Evolutionary conservation across 2,797 vertebrate species (phyloP), one percentile per base, ranked within the genome.

Genomic region (Dendrocincla fuliginosa): DNA sequence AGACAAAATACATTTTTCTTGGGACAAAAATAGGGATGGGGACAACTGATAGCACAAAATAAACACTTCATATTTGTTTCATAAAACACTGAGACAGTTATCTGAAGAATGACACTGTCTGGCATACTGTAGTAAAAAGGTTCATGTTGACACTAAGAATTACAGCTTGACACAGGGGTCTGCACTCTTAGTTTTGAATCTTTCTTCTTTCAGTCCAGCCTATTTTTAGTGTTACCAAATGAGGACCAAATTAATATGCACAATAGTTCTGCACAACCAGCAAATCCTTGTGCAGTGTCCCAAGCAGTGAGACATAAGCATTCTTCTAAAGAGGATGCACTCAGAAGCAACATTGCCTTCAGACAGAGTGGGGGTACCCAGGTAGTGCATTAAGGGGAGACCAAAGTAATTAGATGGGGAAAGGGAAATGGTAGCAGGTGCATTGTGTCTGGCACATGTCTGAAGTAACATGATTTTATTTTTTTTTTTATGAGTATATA

Each of bases 191-290:
- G 22, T 39, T 86, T 39, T 67, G 32, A 78, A 24, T 84, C 47
- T 76, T 64, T 53, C 32, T 84, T 69, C 27, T 67, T 81, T 84
- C 86, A 65, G 60, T 78, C 33, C 41, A 53, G n/a, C 11, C 37
- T 73, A 6, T 80, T 95, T 87, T 80, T 59, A 49, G 28, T 88
- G 33, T 73, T 84, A 81, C 18, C 50, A 75, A 78, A 91, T 70
- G 76, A 88, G n/a, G 81, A 75, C 22, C 50, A 93, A 75, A 67
- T 76, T 41, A 63, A 39, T 56, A 35, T 5, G 2, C 35, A 55
- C 47, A 84, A 11, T 16, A 53, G 42, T 55, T 85, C 33, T 71
- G 37, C 46, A 68, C 32, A 32, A 49, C 1, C 8, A 39, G 41
- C 68, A 33, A 60, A 56, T 60, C 57, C 35, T 25, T n/a, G 10